phyloP scores from a whole-genome alignment of 2,888 invertebrate species.

The Caenorhabditis sp. region DNA sequence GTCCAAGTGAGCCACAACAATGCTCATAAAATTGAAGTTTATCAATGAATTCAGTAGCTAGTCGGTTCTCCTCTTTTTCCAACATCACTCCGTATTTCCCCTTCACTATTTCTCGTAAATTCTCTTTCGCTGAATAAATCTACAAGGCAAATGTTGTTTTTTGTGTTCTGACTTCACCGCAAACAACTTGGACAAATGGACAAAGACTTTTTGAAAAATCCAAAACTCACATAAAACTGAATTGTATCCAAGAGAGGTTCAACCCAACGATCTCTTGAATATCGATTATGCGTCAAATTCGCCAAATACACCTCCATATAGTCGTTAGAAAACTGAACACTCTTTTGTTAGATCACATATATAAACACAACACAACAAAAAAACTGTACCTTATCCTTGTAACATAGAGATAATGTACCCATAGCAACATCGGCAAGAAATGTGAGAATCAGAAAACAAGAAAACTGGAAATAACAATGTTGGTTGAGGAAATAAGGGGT shows the following conservation, averaged over 20 bases:
- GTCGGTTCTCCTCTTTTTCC: slow-evolving; percentile 42
- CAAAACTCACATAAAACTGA: slow-evolving; percentile 70
- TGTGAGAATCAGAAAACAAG: slow-evolving; percentile 47
- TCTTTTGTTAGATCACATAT: no score
- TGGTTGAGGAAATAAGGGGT: no score
- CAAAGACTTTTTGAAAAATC: not conserved
- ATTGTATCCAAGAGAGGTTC: slow-evolving; percentile 68
- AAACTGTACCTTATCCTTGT: slow-evolving; percentile 59
- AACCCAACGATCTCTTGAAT: slow-evolving; percentile 69
- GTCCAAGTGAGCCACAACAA: slow-evolving; percentile 43
- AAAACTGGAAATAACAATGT: slow-evolving; percentile 58
- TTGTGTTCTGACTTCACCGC: no score
- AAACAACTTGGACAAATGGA: slow-evolving; percentile 6
- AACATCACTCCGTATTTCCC: slow-evolving; percentile 54
- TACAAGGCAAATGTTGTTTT: no score
- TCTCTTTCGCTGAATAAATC: slow-evolving; percentile 34
- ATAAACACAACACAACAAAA: not conserved
- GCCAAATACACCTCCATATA: slow-evolving; percentile 61
- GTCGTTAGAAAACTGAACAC: slow-evolving; percentile 41
- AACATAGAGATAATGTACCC: slow-evolving; percentile 53
- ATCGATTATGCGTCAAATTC: slow-evolving; percentile 64
- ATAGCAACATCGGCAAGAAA: slow-evolving; percentile 58
- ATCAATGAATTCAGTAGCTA: slow-evolving; percentile 55
- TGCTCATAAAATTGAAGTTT: slow-evolving; percentile 59
- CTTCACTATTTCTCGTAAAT: slow-evolving; percentile 49